Evolutionary conservation across 2,888 invertebrate species (phyloP), one percentile per base, ranked within the genome.

Genomic region (Hesperia comma): DNA sequence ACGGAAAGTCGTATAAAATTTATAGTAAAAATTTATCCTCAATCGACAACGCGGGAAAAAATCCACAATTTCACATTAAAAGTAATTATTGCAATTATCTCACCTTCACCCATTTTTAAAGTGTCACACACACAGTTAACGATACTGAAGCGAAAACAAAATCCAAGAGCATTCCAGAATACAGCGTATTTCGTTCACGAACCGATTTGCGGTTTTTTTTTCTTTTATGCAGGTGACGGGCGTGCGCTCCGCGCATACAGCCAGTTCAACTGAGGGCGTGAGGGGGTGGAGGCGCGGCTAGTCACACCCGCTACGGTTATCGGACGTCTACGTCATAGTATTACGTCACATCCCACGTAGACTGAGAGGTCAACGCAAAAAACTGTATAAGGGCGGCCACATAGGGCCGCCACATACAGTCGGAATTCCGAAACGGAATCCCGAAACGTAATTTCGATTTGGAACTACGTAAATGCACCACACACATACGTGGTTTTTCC

Each of bases 221-320:
- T 40, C 26, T 37, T 63, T 41, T 41, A 69, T 77, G 75, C 61
- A 17, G 55, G 49, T 51, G 51, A 76, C 71, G 64, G 82, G 74
- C 74, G 79, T 77, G 56, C 75, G 74, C 75, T 77, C 69, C 79
- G 75, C 78, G 76, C 73, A 75, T 78, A 74, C 60, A 63, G 63
- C 49, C 61, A 73, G 64, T 68, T 49, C 68, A 61, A 87, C 87
- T 87, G 85, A 60, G 72, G 63, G 1, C 15, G 26, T 26, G 26
- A 5, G 5, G 26, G 15, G 4, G n/a, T 10, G 33, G 74, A 69
- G 75, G 76, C 87, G 85, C 83, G 85, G 76, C 70, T 70, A 69
- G 78, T 74, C 75, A 78, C 80, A 79, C 79, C 84, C 83, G 83
- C 79, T 72, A 70, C 68, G 70, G 71, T 82, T 84, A 85, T 82